phyloP scores from a whole-genome alignment of 2,113 vertebrate species.

The Panthera tigris region DNA sequence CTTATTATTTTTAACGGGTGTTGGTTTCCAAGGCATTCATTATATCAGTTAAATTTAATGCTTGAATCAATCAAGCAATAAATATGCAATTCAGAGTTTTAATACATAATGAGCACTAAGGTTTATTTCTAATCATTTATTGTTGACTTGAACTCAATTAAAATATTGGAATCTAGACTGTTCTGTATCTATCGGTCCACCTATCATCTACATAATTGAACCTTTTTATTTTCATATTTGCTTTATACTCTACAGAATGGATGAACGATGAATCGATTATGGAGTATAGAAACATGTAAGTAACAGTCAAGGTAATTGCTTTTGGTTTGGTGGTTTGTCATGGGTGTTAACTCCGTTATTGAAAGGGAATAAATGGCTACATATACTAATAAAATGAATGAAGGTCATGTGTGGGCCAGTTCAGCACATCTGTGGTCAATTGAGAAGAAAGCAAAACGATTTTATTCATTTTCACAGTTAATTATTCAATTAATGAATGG shows the following conservation, averaged over 20 bases:
- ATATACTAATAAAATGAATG: not conserved
- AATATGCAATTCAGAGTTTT: not conserved
- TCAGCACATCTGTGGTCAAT: not conserved
- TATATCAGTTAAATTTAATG: not conserved
- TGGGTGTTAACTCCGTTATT: not conserved
- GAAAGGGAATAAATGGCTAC: not conserved
- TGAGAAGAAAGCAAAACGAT: not conserved
- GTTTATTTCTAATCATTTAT: not conserved
- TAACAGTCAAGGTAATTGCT: not conserved
- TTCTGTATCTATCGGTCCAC: accelerated
- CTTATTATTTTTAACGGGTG: not conserved
- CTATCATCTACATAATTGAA: not conserved
- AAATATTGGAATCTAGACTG: not conserved
- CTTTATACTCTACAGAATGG: not conserved
- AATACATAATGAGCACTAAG: not conserved
- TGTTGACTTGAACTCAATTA: not conserved
- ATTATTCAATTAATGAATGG: conserved; percentile 26
- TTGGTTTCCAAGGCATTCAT: not conserved
- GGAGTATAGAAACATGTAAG: not conserved
- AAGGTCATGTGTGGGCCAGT: not conserved
- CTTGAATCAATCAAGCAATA: not conserved
- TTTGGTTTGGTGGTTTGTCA: not conserved
- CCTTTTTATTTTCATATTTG: not conserved
- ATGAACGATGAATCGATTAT: too few relatives aligned
- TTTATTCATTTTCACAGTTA: not conserved